A percentile compares a stretch with the other conserved stretches of the same genome.
Evolutionary conservation across 2,113 vertebrate genomes (phyloP).

Genomic region (Tetrax tetrax): DNA sequence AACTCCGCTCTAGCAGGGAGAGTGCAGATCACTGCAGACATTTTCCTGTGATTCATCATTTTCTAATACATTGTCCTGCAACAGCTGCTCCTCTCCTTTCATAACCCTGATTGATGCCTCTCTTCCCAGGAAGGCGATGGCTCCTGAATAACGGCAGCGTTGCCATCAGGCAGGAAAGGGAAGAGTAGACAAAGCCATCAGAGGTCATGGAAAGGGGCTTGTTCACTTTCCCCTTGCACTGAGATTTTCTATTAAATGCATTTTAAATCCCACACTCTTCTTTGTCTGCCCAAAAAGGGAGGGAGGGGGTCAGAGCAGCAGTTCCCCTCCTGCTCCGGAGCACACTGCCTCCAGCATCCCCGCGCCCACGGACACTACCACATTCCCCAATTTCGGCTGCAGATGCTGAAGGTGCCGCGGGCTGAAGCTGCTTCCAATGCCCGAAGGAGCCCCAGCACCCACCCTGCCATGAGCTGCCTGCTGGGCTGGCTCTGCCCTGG

Average conservation of each 20-base stretch:
- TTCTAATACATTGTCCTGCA: neutral
- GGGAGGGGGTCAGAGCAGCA: neutral
- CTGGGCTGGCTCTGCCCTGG: neutral
- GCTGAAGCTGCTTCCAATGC: rapidly evolving
- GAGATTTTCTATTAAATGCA: rapidly evolving
- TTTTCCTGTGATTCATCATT: neutral
- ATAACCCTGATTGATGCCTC: neutral
- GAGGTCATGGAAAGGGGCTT: neutral
- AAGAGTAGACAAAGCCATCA: neutral
- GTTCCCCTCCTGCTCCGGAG: rapidly evolving
- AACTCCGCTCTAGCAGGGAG: neutral
- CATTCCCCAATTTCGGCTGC: neutral
- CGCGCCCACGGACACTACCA: rapidly evolving
- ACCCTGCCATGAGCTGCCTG: rapidly evolving
- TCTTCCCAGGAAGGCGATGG: neutral
- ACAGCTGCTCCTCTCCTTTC: neutral
- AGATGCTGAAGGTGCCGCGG: neutral
- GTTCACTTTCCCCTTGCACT: rapidly evolving
- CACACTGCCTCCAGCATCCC: neutral
- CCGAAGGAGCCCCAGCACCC: neutral
- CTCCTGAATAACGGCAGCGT: neutral
- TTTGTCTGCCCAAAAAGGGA: neutral
- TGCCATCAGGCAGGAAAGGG: neutral
- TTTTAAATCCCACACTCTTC: neutral
- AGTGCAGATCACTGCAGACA: neutral